Evolutionary conservation across 2,888 invertebrate genomes (phyloP).

Genomic region (Marasmarcha lunaedactyla): DNA sequence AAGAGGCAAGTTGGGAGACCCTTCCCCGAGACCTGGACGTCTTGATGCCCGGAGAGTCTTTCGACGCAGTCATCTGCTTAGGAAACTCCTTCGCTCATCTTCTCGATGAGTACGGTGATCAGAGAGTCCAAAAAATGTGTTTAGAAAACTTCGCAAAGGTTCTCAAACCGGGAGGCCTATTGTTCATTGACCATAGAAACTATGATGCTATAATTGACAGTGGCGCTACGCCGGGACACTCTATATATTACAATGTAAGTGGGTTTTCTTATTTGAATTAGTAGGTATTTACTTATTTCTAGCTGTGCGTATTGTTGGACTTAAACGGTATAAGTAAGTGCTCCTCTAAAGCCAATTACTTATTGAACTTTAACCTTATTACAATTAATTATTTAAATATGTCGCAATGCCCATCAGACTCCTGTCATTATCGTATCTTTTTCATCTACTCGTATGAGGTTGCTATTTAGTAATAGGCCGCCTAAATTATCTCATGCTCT

Average conservation of each 20-base stretch:
- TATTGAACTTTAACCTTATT: too few relatives aligned
- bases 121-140: slow-evolving; percentile 83
- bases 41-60: slow-evolving; percentile 73
- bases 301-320: too few relatives aligned
- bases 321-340: too few relatives aligned
- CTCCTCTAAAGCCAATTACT: too few relatives aligned
- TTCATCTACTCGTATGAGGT: too few relatives aligned
- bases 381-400: too few relatives aligned
- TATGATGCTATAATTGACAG: slow-evolving; percentile 85
- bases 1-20: slow-evolving; percentile 92
- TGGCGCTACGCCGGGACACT: slow-evolving; percentile 83
- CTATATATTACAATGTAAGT: slow-evolving; percentile 91
- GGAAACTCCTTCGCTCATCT: slow-evolving; percentile 94
- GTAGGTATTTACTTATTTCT: too few relatives aligned
- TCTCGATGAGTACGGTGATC: slow-evolving; percentile 83
- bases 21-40: slow-evolving; percentile 78
- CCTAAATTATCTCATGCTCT: too few relatives aligned
- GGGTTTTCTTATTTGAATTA: background rate
- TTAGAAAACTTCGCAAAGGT: slow-evolving; percentile 84
- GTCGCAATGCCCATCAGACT: too few relatives aligned
- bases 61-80: slow-evolving; percentile 90
- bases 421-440: too few relatives aligned
- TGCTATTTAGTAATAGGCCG: too few relatives aligned
- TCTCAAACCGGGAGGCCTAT: slow-evolving; percentile 85
- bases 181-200: slow-evolving; percentile 90